phyloP scores from a whole-genome alignment of 2,113 vertebrate genomes.

The Hystrix brachyura region DNA sequence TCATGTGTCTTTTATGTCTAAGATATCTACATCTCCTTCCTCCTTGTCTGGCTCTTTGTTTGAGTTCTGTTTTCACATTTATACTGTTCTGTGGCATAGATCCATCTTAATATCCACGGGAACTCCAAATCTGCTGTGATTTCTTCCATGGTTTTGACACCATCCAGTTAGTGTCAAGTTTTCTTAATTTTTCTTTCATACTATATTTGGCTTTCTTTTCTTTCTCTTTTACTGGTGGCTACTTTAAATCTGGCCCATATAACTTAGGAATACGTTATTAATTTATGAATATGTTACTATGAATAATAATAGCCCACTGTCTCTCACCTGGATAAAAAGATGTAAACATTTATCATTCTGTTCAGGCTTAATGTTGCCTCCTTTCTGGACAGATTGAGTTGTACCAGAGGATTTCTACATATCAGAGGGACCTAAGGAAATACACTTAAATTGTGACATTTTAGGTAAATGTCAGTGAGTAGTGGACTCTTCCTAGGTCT shows the following conservation, averaged over 20 bases:
- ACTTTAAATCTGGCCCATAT: background rate
- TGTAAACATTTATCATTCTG: background rate
- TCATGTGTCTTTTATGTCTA: background rate
- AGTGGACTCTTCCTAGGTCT: background rate
- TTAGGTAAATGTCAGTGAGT: background rate
- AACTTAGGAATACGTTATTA: background rate
- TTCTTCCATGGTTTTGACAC: background rate
- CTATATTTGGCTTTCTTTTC: background rate
- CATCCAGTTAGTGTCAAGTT: background rate
- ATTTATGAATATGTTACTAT: background rate
- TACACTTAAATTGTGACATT: background rate
- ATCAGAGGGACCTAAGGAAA: background rate
- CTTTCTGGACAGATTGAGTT: background rate
- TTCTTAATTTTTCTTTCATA: conserved; percentile 19
- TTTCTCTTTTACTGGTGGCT: conserved; percentile 15
- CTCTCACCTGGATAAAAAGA: background rate
- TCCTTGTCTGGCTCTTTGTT: background rate
- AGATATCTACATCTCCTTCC: background rate
- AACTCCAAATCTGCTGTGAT: background rate
- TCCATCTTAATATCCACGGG: background rate
- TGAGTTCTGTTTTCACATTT: background rate
- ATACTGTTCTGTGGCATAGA: background rate
- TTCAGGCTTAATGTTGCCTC: background rate
- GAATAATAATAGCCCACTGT: background rate
- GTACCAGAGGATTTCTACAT: background rate